Conservation (phyloP, 2,888 invertebrate species). For the Deroplatys truncata region DNA sequence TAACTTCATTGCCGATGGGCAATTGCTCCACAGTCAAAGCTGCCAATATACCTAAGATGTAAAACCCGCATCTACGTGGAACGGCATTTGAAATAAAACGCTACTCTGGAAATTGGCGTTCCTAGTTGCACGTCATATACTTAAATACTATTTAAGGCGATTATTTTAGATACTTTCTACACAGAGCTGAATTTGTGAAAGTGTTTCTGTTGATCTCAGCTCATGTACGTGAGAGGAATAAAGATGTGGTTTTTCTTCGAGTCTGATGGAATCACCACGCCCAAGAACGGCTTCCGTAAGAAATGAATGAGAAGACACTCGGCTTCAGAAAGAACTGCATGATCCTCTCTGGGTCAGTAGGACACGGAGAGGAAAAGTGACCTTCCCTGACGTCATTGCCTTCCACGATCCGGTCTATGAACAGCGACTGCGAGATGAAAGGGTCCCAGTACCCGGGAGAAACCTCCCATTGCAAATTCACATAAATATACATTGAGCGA, state of each 20-base stretch:
- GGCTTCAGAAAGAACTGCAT: background rate
- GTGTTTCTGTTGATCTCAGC: background rate
- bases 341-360: background rate
- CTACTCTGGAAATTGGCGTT: no score
- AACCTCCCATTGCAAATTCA: background rate
- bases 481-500: background rate
- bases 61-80: no score
- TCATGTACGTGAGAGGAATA: background rate
- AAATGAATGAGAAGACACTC: background rate
- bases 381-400: slow-evolving; percentile 8
- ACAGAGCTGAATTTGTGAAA: background rate
- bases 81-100: no score
- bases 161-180: background rate
- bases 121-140: no score
- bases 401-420: background rate
- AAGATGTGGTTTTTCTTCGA: background rate
- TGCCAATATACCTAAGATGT: no score
- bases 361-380: slow-evolving; percentile 13
- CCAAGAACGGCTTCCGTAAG: background rate
- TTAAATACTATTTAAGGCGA: no score
- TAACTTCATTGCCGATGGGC: no score
- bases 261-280: background rate
- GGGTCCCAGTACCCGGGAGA: background rate
- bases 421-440: background rate
- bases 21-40: no score